Percentiles rank a stretch among this genome's conserved stretches.
These are phyloP conservation scores for Saturnia pavonia DNA, from an alignment of 2,888 invertebrate genomes.

Conservation along the genomic window DNA sequence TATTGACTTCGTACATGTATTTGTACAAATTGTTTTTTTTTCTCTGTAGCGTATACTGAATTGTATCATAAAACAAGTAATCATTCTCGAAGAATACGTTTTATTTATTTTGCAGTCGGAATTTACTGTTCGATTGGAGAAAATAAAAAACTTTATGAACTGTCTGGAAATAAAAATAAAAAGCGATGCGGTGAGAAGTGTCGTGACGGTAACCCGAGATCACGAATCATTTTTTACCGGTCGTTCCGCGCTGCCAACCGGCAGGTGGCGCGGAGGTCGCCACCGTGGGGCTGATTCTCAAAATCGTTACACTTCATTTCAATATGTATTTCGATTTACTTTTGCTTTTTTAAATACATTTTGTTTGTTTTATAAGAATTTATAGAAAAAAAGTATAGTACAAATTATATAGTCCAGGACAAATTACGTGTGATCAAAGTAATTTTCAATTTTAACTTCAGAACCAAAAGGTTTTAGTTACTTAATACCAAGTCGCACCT, in stretches of 20 bases:
- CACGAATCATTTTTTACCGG: slow-evolving; percentile 51
- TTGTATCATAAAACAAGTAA: not conserved
- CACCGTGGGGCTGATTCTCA: slow-evolving; percentile 37
- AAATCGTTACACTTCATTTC: slow-evolving; percentile 1
- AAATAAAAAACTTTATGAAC: slow-evolving; percentile 45
- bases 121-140: slow-evolving; percentile 4
- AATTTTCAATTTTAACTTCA: not conserved
- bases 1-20: not conserved
- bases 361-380: not conserved
- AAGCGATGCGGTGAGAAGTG: slow-evolving; percentile 46
- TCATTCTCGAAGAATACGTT: not conserved
- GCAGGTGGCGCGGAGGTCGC: slow-evolving; percentile 52
- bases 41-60: not conserved
- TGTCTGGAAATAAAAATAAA: slow-evolving; percentile 60
- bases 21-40: not conserved
- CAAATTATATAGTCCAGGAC: not conserved
- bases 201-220: slow-evolving; percentile 62
- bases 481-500: too few relatives aligned
- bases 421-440: not conserved
- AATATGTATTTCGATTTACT: slow-evolving; percentile 16
- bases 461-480: not conserved
- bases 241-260: slow-evolving; percentile 55
- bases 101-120: slow-evolving; percentile 4
- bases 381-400: not conserved
- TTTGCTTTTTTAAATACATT: not conserved